phyloP scores from a whole-genome alignment of 2,888 invertebrate genomes.

The Hirtodrosophila histrioides region DNA sequence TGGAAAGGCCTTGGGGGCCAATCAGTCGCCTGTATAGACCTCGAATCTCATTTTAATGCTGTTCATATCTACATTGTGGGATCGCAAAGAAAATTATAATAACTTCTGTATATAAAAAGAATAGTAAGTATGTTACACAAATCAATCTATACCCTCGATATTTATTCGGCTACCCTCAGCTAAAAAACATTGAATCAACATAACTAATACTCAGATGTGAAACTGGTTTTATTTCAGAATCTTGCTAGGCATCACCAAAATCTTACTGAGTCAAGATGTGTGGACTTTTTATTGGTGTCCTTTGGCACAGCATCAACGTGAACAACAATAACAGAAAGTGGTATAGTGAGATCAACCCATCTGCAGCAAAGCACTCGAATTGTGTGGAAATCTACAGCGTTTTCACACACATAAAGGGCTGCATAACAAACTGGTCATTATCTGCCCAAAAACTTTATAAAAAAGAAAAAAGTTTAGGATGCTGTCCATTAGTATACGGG shows the following conservation, averaged over 20 bases:
- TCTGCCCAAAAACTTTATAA: constrained; percentile 57
- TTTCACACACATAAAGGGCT: constrained; percentile 38
- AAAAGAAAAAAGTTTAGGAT: constrained; percentile 12
- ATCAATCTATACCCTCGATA: too few relatives aligned
- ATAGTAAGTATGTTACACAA: too few relatives aligned
- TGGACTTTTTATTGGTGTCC: constrained; percentile 76
- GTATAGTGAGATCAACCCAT: constrained; percentile 37
- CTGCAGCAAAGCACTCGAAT: constrained; percentile 28
- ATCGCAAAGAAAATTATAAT: too few relatives aligned
- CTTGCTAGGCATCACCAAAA: background rate
- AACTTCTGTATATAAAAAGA: too few relatives aligned
- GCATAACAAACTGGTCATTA: constrained; percentile 73
- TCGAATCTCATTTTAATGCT: too few relatives aligned
- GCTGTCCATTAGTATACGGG: constrained; percentile 60
- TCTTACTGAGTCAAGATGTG: constrained; percentile 46
- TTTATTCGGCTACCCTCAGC: too few relatives aligned
- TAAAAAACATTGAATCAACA: background rate
- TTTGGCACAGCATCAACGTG: constrained; percentile 62
- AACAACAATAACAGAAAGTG: constrained; percentile 18
- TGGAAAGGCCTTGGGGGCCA: too few relatives aligned
- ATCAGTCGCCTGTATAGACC: too few relatives aligned
- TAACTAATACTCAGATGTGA: constrained; percentile 8
- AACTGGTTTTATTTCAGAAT: constrained; percentile 37
- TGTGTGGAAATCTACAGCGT: constrained; percentile 14
- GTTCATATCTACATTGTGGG: too few relatives aligned